Evolutionary conservation across 2,888 invertebrate species (phyloP).

Genomic region (Capitulum mitella): DNA sequence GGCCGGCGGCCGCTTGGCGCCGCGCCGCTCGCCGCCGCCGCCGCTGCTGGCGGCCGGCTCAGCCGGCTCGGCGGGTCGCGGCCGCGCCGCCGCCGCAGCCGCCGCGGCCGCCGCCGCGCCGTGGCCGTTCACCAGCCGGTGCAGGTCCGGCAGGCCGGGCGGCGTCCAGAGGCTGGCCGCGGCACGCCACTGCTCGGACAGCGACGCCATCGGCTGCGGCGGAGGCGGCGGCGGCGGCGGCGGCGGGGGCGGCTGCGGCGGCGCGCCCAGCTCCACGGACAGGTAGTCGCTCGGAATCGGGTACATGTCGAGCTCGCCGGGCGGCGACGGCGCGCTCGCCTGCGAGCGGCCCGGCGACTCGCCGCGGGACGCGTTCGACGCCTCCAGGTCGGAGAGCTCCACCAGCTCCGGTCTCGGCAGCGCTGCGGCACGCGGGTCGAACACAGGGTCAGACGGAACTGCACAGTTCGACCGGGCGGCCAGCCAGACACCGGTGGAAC

Average conservation of each 20-base stretch:
- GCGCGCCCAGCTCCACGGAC: background rate
- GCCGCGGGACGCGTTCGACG: background rate
- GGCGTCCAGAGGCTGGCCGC: background rate
- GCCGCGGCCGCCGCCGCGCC: background rate
- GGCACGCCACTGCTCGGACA: slow-evolving; percentile 2
- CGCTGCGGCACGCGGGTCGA: no score
- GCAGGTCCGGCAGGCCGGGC: background rate
- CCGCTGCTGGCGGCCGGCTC: slow-evolving; percentile 50
- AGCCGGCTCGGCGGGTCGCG: slow-evolving; percentile 41
- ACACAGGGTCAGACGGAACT: no score
- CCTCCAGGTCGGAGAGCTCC: background rate
- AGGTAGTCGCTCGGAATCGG: slow-evolving; percentile 20
- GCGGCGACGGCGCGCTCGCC: background rate
- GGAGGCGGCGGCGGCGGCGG: background rate
- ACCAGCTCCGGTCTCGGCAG: no score
- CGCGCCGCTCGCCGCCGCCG: slow-evolving; percentile 46
- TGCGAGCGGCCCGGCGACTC: background rate
- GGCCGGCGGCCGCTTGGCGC: background rate
- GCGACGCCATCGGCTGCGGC: background rate
- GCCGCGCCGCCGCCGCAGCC: background rate
- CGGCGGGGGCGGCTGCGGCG: background rate
- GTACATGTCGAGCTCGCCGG: background rate
- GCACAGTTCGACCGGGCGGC: no score
- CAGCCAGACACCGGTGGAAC: no score
- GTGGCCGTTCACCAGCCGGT: slow-evolving; percentile 14